phyloP scores from a whole-genome alignment of 2,113 vertebrate species.

The Tetraodon nigroviridis region DNA sequence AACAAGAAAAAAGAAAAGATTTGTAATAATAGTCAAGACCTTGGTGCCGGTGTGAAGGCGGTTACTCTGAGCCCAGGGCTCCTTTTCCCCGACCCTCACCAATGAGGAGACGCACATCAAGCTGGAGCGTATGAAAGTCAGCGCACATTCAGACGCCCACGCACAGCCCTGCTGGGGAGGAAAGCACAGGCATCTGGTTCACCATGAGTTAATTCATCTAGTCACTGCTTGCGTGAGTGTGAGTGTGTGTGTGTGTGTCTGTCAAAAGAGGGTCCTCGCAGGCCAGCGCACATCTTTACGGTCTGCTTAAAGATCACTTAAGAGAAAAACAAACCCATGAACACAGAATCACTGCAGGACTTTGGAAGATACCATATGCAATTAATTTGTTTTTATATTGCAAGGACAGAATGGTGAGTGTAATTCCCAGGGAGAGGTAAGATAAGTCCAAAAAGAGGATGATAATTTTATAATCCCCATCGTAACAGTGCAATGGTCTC shows the following conservation, averaged over 20 bases:
- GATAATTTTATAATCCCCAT: conserved; percentile 62
- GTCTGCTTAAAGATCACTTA: conserved; percentile 13
- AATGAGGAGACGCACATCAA: conserved; percentile 6
- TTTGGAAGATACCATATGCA: conserved; percentile 20
- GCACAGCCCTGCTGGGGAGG: conserved; percentile 32
- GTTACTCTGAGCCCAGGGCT: background rate
- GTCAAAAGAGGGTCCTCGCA: conserved; percentile 37
- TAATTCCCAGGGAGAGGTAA: conserved; percentile 57
- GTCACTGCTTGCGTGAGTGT: conserved; percentile 29
- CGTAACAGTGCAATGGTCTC: conserved; percentile 59
- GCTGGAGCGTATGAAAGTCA: conserved; percentile 23
- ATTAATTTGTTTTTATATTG: conserved; percentile 50
- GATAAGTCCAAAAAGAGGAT: conserved; percentile 32
- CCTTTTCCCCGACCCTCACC: conserved; percentile 6
- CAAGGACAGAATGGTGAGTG: conserved; percentile 40
- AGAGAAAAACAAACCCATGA: background rate
- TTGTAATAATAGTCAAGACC: background rate
- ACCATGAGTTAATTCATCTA: conserved; percentile 50
- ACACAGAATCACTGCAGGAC: conserved; percentile 15
- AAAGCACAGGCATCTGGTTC: conserved; percentile 34
- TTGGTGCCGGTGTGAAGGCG: background rate
- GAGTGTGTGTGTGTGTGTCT: conserved; percentile 17
- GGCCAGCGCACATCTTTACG: conserved; percentile 54
- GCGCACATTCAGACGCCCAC: conserved; percentile 38
- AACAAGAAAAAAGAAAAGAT: background rate